Conservation (phyloP, 2,888 invertebrate species). For the Hanleya hanleyi region DNA sequence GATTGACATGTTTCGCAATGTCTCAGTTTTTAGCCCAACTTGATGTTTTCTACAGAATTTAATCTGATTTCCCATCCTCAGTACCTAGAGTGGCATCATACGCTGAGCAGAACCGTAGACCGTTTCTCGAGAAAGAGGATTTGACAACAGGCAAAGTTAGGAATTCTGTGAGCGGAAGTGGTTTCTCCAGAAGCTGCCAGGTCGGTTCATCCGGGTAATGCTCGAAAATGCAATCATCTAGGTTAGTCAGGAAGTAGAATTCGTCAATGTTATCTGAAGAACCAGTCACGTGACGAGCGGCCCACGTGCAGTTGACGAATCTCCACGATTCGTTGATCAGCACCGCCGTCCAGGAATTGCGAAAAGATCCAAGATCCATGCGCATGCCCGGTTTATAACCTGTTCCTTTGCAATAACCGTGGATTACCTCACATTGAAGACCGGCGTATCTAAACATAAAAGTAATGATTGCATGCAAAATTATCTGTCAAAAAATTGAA, state of each 20-base stretch:
- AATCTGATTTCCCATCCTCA: slow-evolving; percentile 60
- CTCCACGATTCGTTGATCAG: slow-evolving; percentile 99
- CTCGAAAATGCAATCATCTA: slow-evolving; percentile 72
- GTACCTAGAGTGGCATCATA: slow-evolving; percentile 66
- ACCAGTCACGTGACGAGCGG: slow-evolving; percentile 82
- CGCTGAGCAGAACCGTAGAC: slow-evolving; percentile 60
- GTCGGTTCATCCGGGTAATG: slow-evolving; percentile 70
- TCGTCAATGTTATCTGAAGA: slow-evolving; percentile 63
- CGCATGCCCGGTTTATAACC: slow-evolving; percentile 93
- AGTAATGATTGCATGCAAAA: too few relatives aligned
- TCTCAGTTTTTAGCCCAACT: slow-evolving; percentile 15
- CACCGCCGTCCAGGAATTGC: slow-evolving; percentile 99
- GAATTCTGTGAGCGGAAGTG: slow-evolving; percentile 74
- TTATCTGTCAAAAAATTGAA: too few relatives aligned
- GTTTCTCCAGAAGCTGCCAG: slow-evolving; percentile 75
- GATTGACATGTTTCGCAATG: slow-evolving; percentile 64
- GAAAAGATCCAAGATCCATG: slow-evolving; percentile 78
- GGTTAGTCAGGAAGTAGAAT: slow-evolving; percentile 72
- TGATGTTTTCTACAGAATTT: slow-evolving; percentile 49
- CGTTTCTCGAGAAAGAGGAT: slow-evolving; percentile 74
- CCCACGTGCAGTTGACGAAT: slow-evolving; percentile 99
- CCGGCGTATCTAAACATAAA: slow-evolving; percentile 88
- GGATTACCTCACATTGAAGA: slow-evolving; percentile 98
- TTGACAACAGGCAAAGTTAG: slow-evolving; percentile 74
- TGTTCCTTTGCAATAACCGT: slow-evolving; percentile 99